phyloP scores from a whole-genome alignment of 2,113 vertebrate species.

The Actinemys pallida region DNA sequence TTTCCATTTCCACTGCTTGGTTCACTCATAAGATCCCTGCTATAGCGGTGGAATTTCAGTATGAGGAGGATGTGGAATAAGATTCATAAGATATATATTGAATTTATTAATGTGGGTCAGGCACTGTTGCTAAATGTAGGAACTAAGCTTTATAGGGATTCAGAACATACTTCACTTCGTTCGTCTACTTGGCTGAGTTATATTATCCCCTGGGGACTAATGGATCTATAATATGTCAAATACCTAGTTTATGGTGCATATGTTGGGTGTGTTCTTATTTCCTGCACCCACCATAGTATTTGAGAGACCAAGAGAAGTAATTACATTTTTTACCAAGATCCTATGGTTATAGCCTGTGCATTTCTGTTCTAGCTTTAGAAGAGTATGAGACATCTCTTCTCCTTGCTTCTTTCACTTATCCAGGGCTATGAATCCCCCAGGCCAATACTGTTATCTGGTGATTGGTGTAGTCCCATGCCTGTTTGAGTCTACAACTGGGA shows the following conservation, averaged over 20 bases:
- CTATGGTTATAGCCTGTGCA: background rate
- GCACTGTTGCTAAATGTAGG: background rate
- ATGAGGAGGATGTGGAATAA: background rate
- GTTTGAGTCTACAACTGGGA: too few species aligned
- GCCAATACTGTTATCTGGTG: background rate
- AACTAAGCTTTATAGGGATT: background rate
- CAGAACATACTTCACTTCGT: background rate
- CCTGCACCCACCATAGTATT: background rate
- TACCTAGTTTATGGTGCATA: background rate
- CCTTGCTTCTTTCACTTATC: background rate
- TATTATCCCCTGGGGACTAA: background rate
- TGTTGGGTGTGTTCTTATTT: rapidly evolving
- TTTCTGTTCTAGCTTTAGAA: background rate
- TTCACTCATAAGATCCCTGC: background rate
- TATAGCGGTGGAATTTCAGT: background rate
- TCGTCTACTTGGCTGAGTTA: background rate
- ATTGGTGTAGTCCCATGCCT: background rate
- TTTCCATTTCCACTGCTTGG: background rate
- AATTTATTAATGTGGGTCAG: background rate
- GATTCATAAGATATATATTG: rapidly evolving
- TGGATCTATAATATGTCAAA: background rate
- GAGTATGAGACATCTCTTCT: background rate
- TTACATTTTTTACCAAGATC: background rate
- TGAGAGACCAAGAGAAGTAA: background rate
- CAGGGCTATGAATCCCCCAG: background rate